A percentile compares a stretch with the other conserved stretches of the same genome.
phyloP scores from a whole-genome alignment of 37 sponge, comb jelly and placozoan species.

The Agelas oroides region DNA sequence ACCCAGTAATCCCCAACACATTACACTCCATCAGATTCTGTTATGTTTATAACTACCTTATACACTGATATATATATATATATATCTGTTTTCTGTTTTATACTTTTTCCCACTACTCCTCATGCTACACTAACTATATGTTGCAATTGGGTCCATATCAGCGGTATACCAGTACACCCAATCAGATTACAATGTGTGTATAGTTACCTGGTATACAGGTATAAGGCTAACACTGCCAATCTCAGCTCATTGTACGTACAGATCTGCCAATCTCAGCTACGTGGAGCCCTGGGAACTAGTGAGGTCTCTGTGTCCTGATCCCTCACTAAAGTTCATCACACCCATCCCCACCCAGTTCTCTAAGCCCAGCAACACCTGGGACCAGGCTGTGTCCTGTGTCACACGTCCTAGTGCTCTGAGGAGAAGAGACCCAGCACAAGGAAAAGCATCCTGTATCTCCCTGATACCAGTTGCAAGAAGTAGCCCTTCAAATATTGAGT shows the following conservation, averaged over 20 bases:
- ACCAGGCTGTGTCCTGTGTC: conserved; percentile 6
- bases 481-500: conserved; percentile 20
- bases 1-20: too few relatives aligned
- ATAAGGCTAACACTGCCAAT: too few relatives aligned
- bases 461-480: conserved; percentile 22
- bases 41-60: too few relatives aligned
- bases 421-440: neutral
- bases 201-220: too few relatives aligned
- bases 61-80: too few relatives aligned
- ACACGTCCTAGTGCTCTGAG: neutral
- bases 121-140: too few relatives aligned
- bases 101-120: too few relatives aligned
- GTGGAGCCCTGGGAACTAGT: conserved; percentile 70
- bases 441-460: conserved; percentile 2
- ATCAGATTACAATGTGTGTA: too few relatives aligned
- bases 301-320: conserved; percentile 59
- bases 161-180: too few relatives aligned
- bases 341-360: conserved; percentile 29
- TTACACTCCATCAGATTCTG: too few relatives aligned
- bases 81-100: too few relatives aligned
- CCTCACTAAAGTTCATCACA: conserved; percentile 59
- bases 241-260: neutral
- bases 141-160: too few relatives aligned
- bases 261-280: neutral
- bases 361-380: conserved; percentile 39